Evolutionary conservation across 2,113 vertebrate species (phyloP).

Genomic region (Oreochromis tanganicae): DNA sequence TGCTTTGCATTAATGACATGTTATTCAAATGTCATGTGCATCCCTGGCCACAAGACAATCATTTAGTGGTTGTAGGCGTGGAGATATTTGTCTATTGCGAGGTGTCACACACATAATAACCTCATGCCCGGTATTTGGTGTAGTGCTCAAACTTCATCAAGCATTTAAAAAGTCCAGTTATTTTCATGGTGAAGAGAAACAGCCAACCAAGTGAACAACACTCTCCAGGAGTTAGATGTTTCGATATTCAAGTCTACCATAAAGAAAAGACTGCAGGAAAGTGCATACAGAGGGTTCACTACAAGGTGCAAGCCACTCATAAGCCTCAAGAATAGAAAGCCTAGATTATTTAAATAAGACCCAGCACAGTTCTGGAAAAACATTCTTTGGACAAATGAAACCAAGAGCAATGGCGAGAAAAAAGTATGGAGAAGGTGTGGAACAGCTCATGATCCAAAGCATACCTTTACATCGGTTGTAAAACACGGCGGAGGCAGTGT

Average conservation of each 20-base stretch:
- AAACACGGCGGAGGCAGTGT: rapidly evolving
- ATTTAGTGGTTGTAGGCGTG: not conserved
- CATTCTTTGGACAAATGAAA: not conserved
- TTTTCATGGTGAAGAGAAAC: not conserved
- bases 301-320: not conserved
- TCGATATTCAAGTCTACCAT: not conserved
- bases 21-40: not conserved
- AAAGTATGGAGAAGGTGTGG: not conserved
- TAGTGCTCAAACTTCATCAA: not conserved
- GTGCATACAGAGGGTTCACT: not conserved
- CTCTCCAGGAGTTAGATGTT: not conserved
- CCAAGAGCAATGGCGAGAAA: not conserved
- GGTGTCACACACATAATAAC: not conserved
- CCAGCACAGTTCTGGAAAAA: not conserved
- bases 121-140: not conserved
- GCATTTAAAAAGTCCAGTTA: not conserved
- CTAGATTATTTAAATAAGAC: not conserved
- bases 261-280: not conserved
- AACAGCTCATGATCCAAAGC: not conserved
- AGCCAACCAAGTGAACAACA: not conserved
- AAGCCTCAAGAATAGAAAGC: not conserved
- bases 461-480: not conserved
- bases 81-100: not conserved
- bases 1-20: not conserved
- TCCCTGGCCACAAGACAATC: not conserved